Conservation (phyloP, 1,140 invertebrate genomes). For the Andricus grossulariae region DNA sequence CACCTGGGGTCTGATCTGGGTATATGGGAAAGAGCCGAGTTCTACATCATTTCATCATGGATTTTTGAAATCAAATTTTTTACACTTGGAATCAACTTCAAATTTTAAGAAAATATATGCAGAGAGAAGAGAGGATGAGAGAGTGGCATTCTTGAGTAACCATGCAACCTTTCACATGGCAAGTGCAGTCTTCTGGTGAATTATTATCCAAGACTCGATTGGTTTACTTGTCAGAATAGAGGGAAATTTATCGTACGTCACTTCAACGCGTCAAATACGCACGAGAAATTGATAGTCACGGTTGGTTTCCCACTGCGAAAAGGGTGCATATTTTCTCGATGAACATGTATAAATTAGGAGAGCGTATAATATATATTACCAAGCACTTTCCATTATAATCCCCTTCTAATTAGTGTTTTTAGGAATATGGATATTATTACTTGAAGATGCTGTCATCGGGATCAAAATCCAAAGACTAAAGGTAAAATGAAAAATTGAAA, state of each 20-base stretch:
- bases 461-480: not conserved
- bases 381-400: constrained; percentile 10
- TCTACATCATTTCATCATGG: no score
- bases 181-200: constrained; percentile 30
- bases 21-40: no score
- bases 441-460: not conserved
- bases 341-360: constrained; percentile 24
- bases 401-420: not conserved
- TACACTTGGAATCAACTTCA: no score
- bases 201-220: constrained; percentile 26
- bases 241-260: constrained; percentile 31
- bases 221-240: constrained; percentile 28
- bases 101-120: not conserved
- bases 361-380: constrained; percentile 9
- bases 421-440: not conserved
- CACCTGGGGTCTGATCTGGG: no score
- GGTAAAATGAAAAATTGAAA: not conserved
- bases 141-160: constrained; percentile 12
- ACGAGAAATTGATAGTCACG: constrained; percentile 31
- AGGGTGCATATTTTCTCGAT: constrained; percentile 29
- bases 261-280: constrained; percentile 28
- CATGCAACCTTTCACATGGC: constrained; percentile 25
- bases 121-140: not conserved
- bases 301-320: constrained; percentile 6
- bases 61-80: no score